phyloP scores from a whole-genome alignment of 2,888 invertebrate species.

The Cantharis lateralis region DNA sequence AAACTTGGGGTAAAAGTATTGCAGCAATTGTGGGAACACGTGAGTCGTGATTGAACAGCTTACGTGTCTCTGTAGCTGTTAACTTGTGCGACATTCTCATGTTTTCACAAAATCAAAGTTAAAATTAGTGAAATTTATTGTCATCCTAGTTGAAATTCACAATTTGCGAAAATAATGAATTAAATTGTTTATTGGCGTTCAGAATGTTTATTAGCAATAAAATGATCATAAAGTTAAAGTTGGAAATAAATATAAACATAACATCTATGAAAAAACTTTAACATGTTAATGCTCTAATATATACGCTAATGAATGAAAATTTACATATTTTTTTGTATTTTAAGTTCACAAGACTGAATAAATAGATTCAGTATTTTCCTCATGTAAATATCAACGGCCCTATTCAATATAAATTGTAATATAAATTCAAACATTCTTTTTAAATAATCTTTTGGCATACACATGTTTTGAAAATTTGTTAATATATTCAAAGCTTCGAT shows the following conservation, averaged over 20 bases:
- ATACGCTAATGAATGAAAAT: slow-evolving; percentile 5
- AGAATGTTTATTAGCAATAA: background rate
- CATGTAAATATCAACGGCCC: slow-evolving; percentile 3
- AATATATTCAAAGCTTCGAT: slow-evolving; percentile 1
- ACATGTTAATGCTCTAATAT: background rate
- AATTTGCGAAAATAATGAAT: background rate
- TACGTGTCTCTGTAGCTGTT: background rate
- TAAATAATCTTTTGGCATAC: background rate
- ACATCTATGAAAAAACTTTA: background rate
- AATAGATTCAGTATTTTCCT: background rate
- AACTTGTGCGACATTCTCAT: background rate
- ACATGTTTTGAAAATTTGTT: slow-evolving; percentile 1
- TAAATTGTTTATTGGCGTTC: background rate
- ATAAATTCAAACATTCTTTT: slow-evolving; percentile 1
- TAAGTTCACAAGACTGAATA: background rate
- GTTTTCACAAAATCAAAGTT: background rate
- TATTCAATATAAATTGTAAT: slow-evolving; percentile 2
- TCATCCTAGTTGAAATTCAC: background rate
- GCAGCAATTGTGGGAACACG: background rate
- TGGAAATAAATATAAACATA: background rate
- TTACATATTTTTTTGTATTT: background rate
- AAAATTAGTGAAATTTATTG: background rate
- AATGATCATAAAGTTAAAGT: background rate
- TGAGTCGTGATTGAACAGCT: background rate
- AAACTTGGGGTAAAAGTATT: background rate